Percentiles rank a stretch among this genome's conserved stretches.
These are phyloP conservation scores for Ellobius talpinus DNA, from an alignment of 2,113 vertebrate species.

Conservation along the genomic window DNA sequence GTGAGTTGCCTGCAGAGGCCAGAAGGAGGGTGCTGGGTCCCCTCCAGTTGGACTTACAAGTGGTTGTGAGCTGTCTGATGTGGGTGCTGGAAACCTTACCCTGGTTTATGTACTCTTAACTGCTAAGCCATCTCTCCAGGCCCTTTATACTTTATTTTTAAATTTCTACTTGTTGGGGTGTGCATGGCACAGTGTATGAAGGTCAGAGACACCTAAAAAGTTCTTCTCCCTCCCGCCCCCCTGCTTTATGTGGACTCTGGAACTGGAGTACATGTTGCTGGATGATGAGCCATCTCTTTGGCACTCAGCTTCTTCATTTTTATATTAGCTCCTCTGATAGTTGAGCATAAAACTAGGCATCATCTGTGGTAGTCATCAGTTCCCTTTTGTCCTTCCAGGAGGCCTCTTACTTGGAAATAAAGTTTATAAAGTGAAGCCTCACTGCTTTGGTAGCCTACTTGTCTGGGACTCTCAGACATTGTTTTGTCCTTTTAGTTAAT, in stretches of 20 bases:
- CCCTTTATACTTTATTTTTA: neutral
- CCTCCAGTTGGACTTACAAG: neutral
- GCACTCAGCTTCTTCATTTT: neutral
- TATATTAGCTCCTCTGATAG: neutral
- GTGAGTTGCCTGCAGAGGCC: neutral
- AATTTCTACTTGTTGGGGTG: neutral
- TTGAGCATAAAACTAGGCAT: neutral
- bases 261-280: neutral
- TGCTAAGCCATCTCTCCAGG: neutral
- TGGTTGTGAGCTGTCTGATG: neutral
- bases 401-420: constrained; percentile 36
- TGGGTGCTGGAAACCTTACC: neutral
- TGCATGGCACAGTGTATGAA: neutral
- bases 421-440: constrained; percentile 53
- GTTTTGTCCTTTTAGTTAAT: constrained; percentile 13
- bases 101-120: neutral
- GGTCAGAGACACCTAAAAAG: neutral
- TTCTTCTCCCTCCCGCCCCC: neutral
- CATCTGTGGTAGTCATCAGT: neutral
- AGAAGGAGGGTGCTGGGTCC: neutral
- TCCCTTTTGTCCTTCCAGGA: constrained; percentile 4
- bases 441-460: constrained; percentile 26
- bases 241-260: neutral
- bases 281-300: neutral
- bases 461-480: neutral